These are phyloP conservation scores for Cynopterus brachyotis DNA, from an alignment of 2,113 vertebrate genomes.

Conservation along the genomic window DNA sequence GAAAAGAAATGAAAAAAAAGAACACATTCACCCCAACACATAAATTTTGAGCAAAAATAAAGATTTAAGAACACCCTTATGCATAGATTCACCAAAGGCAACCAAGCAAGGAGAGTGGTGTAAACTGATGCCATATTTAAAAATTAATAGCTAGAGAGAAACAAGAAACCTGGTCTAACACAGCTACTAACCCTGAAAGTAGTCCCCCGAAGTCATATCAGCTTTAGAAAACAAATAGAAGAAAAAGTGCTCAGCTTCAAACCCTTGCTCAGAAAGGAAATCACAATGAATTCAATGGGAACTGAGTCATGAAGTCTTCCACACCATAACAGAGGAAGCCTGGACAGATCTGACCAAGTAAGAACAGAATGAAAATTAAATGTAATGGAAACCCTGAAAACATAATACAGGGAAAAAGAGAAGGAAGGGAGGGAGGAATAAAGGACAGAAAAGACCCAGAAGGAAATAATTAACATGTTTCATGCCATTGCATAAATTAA, in stretches of 20 bases:
- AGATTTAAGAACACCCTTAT: conserved; percentile 22
- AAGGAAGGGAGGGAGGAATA: not conserved
- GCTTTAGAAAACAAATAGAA: conserved; percentile 21
- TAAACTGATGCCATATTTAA: conserved; percentile 4
- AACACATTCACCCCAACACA: not conserved
- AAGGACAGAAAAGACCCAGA: not conserved
- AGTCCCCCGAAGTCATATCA: not conserved
- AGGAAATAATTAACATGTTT: conserved; percentile 26
- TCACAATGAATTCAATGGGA: not conserved
- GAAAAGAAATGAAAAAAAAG: conserved; percentile 8
- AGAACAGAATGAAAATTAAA: not conserved
- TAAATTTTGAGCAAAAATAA: conserved; percentile 36
- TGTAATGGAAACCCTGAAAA: not conserved
- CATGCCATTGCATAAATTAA: not conserved
- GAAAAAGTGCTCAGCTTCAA: not conserved
- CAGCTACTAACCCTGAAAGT: not conserved
- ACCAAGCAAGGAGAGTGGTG: not conserved
- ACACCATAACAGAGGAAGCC: not conserved
- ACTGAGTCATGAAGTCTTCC: not conserved
- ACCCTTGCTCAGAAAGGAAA: conserved; percentile 7
- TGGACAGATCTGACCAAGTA: not conserved
- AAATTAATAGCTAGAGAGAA: not conserved
- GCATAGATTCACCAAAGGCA: not conserved
- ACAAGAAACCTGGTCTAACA: not conserved
- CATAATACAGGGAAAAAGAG: not conserved